These are phyloP conservation scores for Polypedilum vanderplanki DNA, from an alignment of 1,140 invertebrate species.

Conservation along the genomic window DNA sequence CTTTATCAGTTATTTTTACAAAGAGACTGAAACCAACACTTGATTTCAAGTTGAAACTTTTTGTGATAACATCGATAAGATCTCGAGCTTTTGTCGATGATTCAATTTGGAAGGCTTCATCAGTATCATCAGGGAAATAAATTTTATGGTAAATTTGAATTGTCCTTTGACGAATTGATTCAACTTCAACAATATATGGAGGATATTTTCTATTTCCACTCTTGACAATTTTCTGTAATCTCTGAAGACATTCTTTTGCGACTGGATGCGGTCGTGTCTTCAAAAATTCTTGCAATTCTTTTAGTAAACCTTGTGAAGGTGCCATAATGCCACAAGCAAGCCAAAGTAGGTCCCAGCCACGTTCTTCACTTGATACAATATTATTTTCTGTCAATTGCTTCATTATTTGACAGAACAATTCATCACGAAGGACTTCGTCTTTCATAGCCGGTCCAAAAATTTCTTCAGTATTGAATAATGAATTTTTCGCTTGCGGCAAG, in stretches of 20 bases:
- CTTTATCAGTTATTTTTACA: conserved; percentile 87
- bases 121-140: conserved; percentile 89
- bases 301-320: conserved; percentile 53
- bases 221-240: conserved; percentile 72
- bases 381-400: conserved; percentile 87
- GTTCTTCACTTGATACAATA: conserved; percentile 72
- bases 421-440: conserved; percentile 75
- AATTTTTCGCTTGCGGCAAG: conserved; percentile 60
- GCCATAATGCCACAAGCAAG: conserved; percentile 78
- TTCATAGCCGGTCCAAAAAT: conserved; percentile 78
- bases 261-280: conserved; percentile 68
- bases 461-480: conserved; percentile 71
- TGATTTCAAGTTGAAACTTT: conserved; percentile 63
- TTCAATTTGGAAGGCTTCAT: conserved; percentile 70
- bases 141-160: conserved; percentile 88
- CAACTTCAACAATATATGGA: conserved; percentile 88
- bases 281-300: conserved; percentile 65
- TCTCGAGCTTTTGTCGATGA: conserved; percentile 82
- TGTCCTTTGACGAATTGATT: conserved; percentile 89
- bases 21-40: conserved; percentile 86
- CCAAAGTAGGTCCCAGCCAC: conserved; percentile 92
- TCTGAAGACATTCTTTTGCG: conserved; percentile 71
- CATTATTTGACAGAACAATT: conserved; percentile 91
- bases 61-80: conserved; percentile 74
- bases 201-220: conserved; percentile 78